Base-by-base conservation (phyloP, 2,113 vertebrate genomes). In the Peromyscus maniculatus region DNA sequence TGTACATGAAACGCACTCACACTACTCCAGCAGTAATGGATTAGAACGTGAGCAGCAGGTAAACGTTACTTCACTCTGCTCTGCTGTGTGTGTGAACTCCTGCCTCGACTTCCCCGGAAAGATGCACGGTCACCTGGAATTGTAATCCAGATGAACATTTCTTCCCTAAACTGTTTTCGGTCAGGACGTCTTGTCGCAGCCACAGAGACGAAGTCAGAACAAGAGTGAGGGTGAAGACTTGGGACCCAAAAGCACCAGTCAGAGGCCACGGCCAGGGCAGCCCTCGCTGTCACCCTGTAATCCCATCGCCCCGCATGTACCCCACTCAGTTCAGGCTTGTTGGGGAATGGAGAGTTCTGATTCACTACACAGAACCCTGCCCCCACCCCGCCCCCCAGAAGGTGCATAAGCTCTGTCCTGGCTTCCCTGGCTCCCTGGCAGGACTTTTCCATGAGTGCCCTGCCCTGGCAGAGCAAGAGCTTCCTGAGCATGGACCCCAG, bases 261-360 rank as follows among this genome's bases (percentile, higher is more conserved):
- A 83, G 19, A n/a, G 36, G 7, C 62, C 26, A 31, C 0, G 13
- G 28, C 16, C n/a, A 28, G n/a, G 49, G 39, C 2, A 11, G 59
- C 43, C 89, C 95, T 74, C 0, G 33, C 43, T 21, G 49, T 77
- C 66, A 66, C 67, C 71, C 52, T 4, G 0, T 46, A 71, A 49
- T 17, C 46, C 75, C 4, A 11, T 39, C 64, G 46, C 36, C 55
- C 64, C 12, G 26, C 0, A 0, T 1, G 71, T 16, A 26, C 28
- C 0, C 17, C n/a, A 5, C 94, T 79, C 24, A 22, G 19, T 28
- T 43, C 80, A 64, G 77, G 49, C 52, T 59, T 36, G 33, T 7
- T 71, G 82, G 59, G 86, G 31, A 57, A 13, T 2, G 19, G 1
- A 74, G 67, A 19, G 46, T 24, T 89, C 57, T 16, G 15, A 31